Base-by-base conservation (phyloP, 2,888 invertebrate genomes). In the Nebria brevicollis region DNA sequence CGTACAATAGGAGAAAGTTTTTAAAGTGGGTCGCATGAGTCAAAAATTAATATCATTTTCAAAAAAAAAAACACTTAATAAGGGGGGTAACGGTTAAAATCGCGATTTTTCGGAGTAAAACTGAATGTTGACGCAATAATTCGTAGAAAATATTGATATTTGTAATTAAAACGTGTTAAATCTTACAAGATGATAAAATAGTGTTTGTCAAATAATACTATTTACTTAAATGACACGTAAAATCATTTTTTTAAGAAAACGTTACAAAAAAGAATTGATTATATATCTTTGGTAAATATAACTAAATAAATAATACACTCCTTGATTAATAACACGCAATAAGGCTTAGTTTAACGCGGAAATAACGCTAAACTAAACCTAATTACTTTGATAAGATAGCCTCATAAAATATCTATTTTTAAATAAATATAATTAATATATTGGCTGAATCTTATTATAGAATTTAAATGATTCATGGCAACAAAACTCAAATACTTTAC, bases 121-220 rank as follows among this genome's bases (percentile, higher is more conserved):
- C 4, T 54, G 2, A 2, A 54, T 54, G 8, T 54, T 34, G 2
- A 13, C 8, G 54, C 2, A 11, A 54, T 54, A 54, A 11, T 54
- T 54, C 54, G 54, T 1, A 54, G 54, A 11, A 54, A 54, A 54
- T 54, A 54, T 54, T 54, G 4, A 54, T 54, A 54, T 54, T 54
- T 68, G 68, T 68, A 68, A 68, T 68, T 11, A 68, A 68, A 68
- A 25, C 15, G 20, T 68, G 68, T 68, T 15, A 68, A 25, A 68
- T 68, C 26, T 66, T 68, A 68, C 26, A 68, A 20, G 68, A 68
- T 68, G 7, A 68, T 26, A 25, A 11, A 20, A 68, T 10, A 26
- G 68, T 68, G 68, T 68, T 25, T 54, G 13, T 11, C 54, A 54
- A 54, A 54, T 54, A 54, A 54, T 11, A 54, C 8, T 54, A 54